A percentile compares a stretch with the other conserved stretches of the same genome.
phyloP scores from a whole-genome alignment of 2,113 vertebrate species.

The Oncorhynchus clarkii region DNA sequence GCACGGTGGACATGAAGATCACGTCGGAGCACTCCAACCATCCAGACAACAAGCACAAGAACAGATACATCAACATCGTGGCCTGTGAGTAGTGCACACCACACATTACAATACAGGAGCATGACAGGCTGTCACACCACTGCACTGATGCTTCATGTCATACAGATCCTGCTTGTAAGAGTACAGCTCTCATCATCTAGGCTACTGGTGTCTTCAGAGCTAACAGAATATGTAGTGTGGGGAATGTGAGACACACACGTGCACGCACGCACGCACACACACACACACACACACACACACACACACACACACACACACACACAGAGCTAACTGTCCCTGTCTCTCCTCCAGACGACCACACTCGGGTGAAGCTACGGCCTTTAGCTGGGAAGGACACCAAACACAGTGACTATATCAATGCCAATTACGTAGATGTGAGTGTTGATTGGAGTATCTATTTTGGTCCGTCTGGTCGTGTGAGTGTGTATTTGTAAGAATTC shows the following conservation, averaged over 20 bases:
- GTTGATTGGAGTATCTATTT: background rate
- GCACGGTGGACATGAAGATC: conserved; percentile 89
- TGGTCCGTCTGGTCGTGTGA: background rate
- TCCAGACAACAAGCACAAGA: conserved; percentile 94
- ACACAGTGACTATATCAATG: conserved; percentile 96
- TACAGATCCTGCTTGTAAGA: background rate
- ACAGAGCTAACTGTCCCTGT: conserved; percentile 8
- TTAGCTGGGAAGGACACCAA: conserved; percentile 92
- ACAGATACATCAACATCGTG: conserved; percentile 94
- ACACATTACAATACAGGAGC: no score
- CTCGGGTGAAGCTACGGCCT: conserved; percentile 89
- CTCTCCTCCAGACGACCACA: conserved; percentile 87
- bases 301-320: conserved; percentile 9
- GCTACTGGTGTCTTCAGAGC: background rate
- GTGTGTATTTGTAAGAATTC: background rate
- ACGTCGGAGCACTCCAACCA: conserved; percentile 92
- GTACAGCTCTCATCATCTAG: background rate
- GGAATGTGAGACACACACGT: background rate
- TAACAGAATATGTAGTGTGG: background rate
- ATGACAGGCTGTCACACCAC: background rate
- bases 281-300: conserved; percentile 8
- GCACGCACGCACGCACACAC: background rate
- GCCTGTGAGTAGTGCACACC: conserved; percentile 79
- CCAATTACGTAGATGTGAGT: conserved; percentile 96
- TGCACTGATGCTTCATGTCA: background rate